phyloP scores from a whole-genome alignment of 2,113 vertebrate genomes.

The human (Homo sapiens) region DNA sequence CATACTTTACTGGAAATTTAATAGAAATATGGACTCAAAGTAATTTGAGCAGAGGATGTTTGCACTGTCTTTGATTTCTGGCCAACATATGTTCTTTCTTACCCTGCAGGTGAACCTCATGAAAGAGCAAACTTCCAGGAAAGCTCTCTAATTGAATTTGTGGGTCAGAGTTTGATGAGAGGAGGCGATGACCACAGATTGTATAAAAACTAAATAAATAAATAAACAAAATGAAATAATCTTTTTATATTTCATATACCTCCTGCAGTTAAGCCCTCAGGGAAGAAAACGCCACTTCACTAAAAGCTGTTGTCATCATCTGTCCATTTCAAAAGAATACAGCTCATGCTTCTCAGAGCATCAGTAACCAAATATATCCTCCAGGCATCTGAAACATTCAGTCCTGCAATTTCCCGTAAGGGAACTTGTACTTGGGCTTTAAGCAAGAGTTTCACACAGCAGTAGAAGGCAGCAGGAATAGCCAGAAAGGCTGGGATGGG shows the following conservation, averaged over 20 bases:
- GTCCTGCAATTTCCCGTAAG: constrained; percentile 41
- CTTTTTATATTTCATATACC: constrained; percentile 60
- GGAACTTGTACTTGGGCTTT: not conserved
- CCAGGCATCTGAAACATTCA: constrained; percentile 56
- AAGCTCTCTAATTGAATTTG: constrained; percentile 72
- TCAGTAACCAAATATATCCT: constrained; percentile 67
- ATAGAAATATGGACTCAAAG: constrained; percentile 82
- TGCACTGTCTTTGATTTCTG: constrained; percentile 78
- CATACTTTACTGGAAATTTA: constrained; percentile 82
- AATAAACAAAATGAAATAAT: constrained; percentile 74
- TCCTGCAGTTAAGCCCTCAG: constrained; percentile 36
- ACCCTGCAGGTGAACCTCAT: constrained; percentile 82
- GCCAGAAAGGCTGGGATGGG: not conserved
- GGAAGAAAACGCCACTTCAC: constrained; percentile 61
- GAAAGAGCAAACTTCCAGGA: constrained; percentile 78
- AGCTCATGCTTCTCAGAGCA: constrained; percentile 48
- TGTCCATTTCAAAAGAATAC: constrained; percentile 57
- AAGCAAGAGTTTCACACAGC: not conserved
- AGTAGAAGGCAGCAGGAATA: not conserved
- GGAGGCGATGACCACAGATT: constrained; percentile 62
- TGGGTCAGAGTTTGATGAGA: constrained; percentile 73
- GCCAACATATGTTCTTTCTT: constrained; percentile 76
- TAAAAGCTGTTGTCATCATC: constrained; percentile 69
- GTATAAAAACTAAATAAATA: constrained; percentile 58
- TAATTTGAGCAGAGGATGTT: constrained; percentile 80